These are phyloP conservation scores for Brachionus rotundiformis DNA, from an alignment of 1,140 invertebrate genomes.

Conservation along the genomic window DNA sequence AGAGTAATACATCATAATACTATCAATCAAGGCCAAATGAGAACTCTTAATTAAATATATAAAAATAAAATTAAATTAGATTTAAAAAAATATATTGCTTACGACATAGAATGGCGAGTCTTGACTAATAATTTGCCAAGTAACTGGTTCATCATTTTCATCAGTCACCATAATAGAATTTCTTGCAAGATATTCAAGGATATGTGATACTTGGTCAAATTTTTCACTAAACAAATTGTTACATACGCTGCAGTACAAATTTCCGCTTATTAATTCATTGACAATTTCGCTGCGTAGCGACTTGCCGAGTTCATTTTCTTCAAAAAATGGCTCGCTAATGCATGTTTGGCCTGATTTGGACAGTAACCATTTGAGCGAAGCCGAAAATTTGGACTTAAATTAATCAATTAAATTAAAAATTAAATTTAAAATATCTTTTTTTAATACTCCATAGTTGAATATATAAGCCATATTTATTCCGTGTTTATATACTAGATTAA, in stretches of 20 bases:
- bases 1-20: constrained; percentile 16
- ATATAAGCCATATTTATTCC: constrained; percentile 43
- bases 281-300: constrained; percentile 7
- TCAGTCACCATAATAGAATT: constrained; percentile 28
- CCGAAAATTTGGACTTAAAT: constrained; percentile 42
- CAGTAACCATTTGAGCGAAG: constrained; percentile 42
- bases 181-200: neutral
- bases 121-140: constrained; percentile 18
- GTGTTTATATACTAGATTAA: neutral
- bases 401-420: neutral
- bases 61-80: neutral
- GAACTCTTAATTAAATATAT: constrained; percentile 17
- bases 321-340: constrained; percentile 40
- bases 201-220: neutral
- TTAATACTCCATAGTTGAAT: constrained; percentile 46
- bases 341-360: neutral
- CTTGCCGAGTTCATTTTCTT: constrained; percentile 49
- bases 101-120: constrained; percentile 44
- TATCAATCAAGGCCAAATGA: constrained; percentile 39
- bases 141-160: constrained; percentile 46
- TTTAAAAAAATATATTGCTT: neutral
- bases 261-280: constrained; percentile 25
- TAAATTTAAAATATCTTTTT: neutral
- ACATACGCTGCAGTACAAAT: constrained; percentile 38
- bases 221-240: constrained; percentile 23